phyloP scores from a whole-genome alignment of 1,140 invertebrate genomes.

The Caenorhabditis elegans region WBcel235 BX284603.4:13308501-13309000 shows the following conservation, averaged over 20 bases:
- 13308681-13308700: too few relatives aligned
- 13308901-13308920: conserved; percentile 88
- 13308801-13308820: conserved; percentile 38
- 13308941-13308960: background rate
- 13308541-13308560: too few relatives aligned
- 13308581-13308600: too few relatives aligned
- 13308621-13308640: too few relatives aligned
- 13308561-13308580: too few relatives aligned
- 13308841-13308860: conserved; percentile 62
- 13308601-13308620: too few relatives aligned
- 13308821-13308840: background rate
- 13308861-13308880: conserved; percentile 77
- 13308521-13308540: too few relatives aligned
- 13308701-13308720: conserved; percentile 62
- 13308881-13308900: conserved; percentile 94
- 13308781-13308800: conserved; percentile 58
- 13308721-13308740: conserved; percentile 60
- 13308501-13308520: too few relatives aligned
- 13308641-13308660: too few relatives aligned
- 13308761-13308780: conserved; percentile 59
- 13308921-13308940: conserved; percentile 70
- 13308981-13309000: conserved; percentile 50
- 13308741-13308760: conserved; percentile 63
- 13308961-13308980: background rate
- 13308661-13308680: too few relatives aligned